phyloP scores from a whole-genome alignment of 1,140 invertebrate genomes.

The Leptinotarsa defecta region DNA sequence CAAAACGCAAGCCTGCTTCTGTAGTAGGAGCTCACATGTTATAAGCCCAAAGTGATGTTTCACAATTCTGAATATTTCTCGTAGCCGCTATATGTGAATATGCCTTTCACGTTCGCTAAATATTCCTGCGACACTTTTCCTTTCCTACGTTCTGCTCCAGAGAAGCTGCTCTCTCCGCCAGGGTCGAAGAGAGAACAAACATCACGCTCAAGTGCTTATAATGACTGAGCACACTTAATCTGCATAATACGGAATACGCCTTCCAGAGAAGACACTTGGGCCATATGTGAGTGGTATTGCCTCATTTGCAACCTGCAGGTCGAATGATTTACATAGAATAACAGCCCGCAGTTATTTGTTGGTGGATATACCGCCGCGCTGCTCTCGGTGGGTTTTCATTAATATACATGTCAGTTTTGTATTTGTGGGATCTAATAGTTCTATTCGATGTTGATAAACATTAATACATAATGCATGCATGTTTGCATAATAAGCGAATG shows the following conservation, averaged over 20 bases:
- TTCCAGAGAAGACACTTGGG: constrained; percentile 16
- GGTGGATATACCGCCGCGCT: constrained; percentile 30
- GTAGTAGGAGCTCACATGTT: no score
- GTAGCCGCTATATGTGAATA: no score
- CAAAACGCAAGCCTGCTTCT: no score
- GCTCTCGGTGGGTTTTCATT: constrained; percentile 41
- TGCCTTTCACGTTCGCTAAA: no score
- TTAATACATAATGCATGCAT: constrained; percentile 5
- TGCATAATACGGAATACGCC: constrained; percentile 39
- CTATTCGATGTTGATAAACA: not conserved
- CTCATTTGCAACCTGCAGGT: constrained; percentile 51
- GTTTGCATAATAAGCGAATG: no score
- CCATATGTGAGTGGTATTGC: constrained; percentile 37
- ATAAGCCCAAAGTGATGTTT: no score
- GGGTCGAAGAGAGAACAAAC: constrained; percentile 24
- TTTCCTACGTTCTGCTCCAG: constrained; percentile 6
- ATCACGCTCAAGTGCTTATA: constrained; percentile 41
- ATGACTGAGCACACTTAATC: constrained; percentile 51
- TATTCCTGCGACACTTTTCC: constrained; percentile 1
- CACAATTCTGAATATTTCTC: no score
- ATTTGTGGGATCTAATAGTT: constrained; percentile 31
- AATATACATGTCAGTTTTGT: constrained; percentile 48
- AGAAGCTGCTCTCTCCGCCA: not conserved
- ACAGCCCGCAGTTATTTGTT: constrained; percentile 46
- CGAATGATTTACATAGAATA: constrained; percentile 53